Evolutionary conservation across 2,113 vertebrate genomes (phyloP), one percentile per base, ranked within the genome.

Genomic region (Reinhardtius hippoglossoides): DNA sequence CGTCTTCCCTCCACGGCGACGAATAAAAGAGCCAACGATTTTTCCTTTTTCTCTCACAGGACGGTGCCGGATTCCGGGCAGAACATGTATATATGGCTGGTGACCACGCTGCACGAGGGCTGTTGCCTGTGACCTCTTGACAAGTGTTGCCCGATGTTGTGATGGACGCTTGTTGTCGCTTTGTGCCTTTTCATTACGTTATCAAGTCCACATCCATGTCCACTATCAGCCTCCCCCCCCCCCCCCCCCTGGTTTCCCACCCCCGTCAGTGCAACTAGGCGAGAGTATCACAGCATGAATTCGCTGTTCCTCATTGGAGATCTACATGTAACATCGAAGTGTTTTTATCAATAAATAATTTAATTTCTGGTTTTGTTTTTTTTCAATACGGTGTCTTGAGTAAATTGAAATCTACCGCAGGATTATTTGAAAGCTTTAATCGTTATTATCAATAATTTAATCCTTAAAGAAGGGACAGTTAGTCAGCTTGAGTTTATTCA

Each of bases 271-370:
- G 37, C 76, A 35, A 82, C 62, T 21, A 56, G 57, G 57, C 70
- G 67, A 63, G 21, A 81, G 65, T 64, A 79, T 37, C 24, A 77
- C 67, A 64, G 23, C 66, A 76, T 83, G 37, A 80, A 72, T 79
- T 42, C 35, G 63, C 84, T 80, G 75, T 81, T 90, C 79, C 72
- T 88, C 81, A 72, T 58, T 59, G 56, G 78, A 80, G 78, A 87
- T 74, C 64, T 71, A 85, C 76, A 78, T 85, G 64, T 85, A 92
- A 92, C 77, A 83, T 89, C 87, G 81, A 74, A 60, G 52, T 89
- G 86, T 93, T 92, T 94, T 82, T 93, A 85, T 76, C 88, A 93
- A 94, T 93, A 92, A 92, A 92, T 88, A 15, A 81, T 84, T 84
- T 85, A 63, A 88, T 90, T 91, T 92, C 89, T 89, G 85, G 72